Conservation (phyloP, 2,888 invertebrate genomes). For the Eumerus sabulonum region DNA sequence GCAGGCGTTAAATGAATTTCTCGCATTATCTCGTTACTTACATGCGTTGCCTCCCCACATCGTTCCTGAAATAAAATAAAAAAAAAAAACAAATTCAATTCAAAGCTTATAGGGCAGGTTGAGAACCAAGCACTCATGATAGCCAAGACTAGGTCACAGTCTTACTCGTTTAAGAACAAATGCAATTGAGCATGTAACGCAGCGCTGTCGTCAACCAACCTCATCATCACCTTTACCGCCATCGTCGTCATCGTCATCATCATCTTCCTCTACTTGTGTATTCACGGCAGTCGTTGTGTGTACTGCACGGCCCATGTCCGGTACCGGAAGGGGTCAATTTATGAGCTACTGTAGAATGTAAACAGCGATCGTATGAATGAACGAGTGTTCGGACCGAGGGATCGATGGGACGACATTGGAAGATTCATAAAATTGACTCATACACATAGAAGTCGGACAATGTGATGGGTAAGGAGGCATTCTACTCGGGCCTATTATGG, state of each 20-base stretch:
- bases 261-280: slow-evolving; percentile 66
- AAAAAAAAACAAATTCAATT: not conserved
- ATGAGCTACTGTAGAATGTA: slow-evolving; percentile 65
- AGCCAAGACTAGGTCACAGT: slow-evolving; percentile 66
- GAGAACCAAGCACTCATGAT: too few species aligned
- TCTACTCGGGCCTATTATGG: too few species aligned
- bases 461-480: too few species aligned
- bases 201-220: too few species aligned
- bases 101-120: too few species aligned
- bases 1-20: slow-evolving; percentile 18
- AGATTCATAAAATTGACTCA: not conserved
- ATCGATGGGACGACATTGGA: too few species aligned
- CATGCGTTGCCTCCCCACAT: slow-evolving; percentile 38
- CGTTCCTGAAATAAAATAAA: slow-evolving; percentile 13
- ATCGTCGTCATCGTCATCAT: slow-evolving; percentile 20
- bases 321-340: slow-evolving; percentile 73
- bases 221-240: not conserved
- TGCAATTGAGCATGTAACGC: slow-evolving; percentile 6
- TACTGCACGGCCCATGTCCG: slow-evolving; percentile 71
- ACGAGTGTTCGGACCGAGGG: slow-evolving; percentile 48
- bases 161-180: slow-evolving; percentile 41
- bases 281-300: slow-evolving; percentile 63
- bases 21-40: slow-evolving; percentile 37
- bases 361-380: slow-evolving; percentile 65
- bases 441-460: not conserved